Evolutionary conservation across 2,113 vertebrate genomes (phyloP).

Genomic region (Herpetotheres cachinnans): DNA sequence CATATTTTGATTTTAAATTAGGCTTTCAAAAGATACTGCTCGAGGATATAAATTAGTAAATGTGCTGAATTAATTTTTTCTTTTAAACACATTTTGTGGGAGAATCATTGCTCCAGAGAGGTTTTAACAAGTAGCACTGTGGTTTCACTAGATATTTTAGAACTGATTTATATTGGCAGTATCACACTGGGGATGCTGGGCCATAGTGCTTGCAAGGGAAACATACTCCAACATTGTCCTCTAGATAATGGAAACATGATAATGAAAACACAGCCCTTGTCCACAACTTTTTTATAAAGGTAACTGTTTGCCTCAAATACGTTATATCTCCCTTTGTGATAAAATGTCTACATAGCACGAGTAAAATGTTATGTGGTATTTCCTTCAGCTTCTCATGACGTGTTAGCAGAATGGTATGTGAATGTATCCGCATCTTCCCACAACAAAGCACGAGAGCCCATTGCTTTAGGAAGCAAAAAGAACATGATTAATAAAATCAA

Average conservation of each 20-base stretch:
- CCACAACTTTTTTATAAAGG: background rate
- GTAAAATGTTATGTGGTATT: background rate
- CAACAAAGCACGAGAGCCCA: background rate
- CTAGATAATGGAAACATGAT: background rate
- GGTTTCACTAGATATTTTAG: background rate
- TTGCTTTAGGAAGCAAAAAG: background rate
- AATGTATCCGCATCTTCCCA: background rate
- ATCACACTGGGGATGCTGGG: background rate
- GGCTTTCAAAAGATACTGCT: background rate
- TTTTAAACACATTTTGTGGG: background rate
- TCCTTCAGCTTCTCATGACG: background rate
- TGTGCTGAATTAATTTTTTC: background rate
- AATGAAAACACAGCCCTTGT: background rate
- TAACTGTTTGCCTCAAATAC: background rate
- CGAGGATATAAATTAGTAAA: background rate
- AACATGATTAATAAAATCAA: background rate
- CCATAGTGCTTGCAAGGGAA: background rate
- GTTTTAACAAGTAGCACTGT: background rate
- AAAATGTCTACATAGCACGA: background rate
- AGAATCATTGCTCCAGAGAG: background rate
- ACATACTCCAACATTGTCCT: background rate
- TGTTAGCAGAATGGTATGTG: background rate
- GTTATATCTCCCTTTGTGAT: background rate
- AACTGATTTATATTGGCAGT: background rate
- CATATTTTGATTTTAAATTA: background rate